These are phyloP conservation scores for Pissodes strobi DNA, from an alignment of 1,140 invertebrate species.

Conservation along the genomic window DNA sequence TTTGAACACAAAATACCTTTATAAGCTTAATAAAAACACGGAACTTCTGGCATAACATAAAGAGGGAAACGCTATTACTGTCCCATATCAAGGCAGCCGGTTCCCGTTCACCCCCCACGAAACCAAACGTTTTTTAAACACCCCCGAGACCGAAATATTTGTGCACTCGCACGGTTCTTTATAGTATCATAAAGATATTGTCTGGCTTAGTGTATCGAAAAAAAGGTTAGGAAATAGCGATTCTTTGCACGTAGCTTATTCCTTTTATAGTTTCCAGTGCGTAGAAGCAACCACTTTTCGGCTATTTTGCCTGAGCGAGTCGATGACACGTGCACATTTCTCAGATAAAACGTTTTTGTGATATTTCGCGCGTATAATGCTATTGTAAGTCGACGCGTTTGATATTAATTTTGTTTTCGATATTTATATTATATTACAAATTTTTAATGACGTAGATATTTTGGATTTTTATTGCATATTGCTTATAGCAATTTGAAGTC, in stretches of 20 bases:
- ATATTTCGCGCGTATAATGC: no score
- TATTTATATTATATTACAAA: no score
- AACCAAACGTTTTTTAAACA: constrained; percentile 22
- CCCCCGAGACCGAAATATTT: constrained; percentile 19
- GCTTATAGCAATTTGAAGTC: no score
- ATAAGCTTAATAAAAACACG: no score
- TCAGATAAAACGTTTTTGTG: constrained; percentile 16
- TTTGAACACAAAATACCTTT: no score
- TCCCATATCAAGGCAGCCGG: constrained; percentile 1
- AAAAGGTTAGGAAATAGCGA: constrained; percentile 18
- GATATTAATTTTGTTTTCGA: no score
- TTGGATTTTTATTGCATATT: no score
- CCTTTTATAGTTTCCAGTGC: constrained; percentile 27
- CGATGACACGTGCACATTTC: constrained; percentile 22
- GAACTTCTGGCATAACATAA: no score
- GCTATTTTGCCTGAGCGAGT: constrained; percentile 5
- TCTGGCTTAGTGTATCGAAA: constrained; percentile 21
- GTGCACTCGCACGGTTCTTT: constrained; percentile 14
- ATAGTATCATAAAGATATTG: constrained; percentile 24
- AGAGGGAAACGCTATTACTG: no score
- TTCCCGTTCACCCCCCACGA: background rate
- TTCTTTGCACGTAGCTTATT: constrained; percentile 26
- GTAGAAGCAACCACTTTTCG: constrained; percentile 12
- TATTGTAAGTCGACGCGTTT: no score
- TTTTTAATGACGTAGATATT: no score